Conservation (phyloP, 37 sponge, comb jelly and placozoan genomes). For the Spongilla lacustris region DNA sequence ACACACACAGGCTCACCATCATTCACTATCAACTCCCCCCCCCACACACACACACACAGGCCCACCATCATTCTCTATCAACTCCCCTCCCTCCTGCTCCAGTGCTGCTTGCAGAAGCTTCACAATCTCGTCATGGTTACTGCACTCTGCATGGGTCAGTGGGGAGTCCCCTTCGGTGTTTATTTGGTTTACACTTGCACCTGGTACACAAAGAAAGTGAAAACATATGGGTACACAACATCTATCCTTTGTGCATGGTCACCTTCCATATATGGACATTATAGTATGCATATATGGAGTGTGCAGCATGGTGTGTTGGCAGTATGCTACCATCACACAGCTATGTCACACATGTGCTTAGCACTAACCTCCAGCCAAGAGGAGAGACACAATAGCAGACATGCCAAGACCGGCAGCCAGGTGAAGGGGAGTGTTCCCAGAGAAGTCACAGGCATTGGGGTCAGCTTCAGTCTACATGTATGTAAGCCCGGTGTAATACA, state of each 20-base stretch:
- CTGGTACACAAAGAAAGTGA: constrained; percentile 6
- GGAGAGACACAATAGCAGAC: constrained; percentile 40
- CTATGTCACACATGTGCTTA: neutral
- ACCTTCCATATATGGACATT: neutral
- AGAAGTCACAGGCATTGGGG: constrained; percentile 59
- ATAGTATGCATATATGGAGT: too few relatives aligned
- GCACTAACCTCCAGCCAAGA: constrained; percentile 38
- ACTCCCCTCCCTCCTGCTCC: constrained; percentile 13
- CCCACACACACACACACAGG: neutral
- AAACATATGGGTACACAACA: neutral
- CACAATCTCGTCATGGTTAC: constrained; percentile 52
- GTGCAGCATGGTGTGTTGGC: too few relatives aligned
- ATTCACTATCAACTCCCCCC: constrained; percentile 8
- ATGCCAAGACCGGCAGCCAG: constrained; percentile 60
- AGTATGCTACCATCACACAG: too few relatives aligned
- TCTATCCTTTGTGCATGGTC: neutral
- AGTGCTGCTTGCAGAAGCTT: constrained; percentile 39
- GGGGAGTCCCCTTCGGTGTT: constrained; percentile 80
- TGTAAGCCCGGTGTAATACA: neutral
- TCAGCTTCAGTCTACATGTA: constrained; percentile 46
- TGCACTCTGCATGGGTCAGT: constrained; percentile 50
- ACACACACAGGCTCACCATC: constrained; percentile 6
- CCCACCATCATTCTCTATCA: constrained; percentile 9
- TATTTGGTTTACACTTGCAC: constrained; percentile 40
- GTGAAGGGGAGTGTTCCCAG: constrained; percentile 76